phyloP scores from a whole-genome alignment of 2,113 vertebrate genomes.

The Rostratula benghalensis region DNA sequence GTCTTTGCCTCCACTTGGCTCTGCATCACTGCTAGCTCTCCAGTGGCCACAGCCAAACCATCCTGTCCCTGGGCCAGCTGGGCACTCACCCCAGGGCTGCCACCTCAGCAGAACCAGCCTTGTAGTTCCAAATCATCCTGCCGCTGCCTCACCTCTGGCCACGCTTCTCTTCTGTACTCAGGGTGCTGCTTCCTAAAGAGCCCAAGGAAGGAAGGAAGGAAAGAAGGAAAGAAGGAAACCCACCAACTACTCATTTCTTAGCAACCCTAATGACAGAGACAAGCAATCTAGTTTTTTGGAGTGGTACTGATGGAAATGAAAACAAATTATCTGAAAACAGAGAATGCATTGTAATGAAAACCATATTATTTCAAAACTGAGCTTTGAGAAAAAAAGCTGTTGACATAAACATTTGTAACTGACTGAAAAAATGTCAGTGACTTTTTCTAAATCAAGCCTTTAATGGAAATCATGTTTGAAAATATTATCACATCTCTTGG shows the following conservation, averaged over 20 bases:
- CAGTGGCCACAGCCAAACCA: too few relatives aligned
- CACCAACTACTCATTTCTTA: neutral
- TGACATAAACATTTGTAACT: neutral
- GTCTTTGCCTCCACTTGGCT: neutral
- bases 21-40: neutral
- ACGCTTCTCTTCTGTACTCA: neutral
- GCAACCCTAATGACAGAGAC: neutral
- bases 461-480: neutral
- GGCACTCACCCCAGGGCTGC: accelerated
- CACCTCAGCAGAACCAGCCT: too few relatives aligned
- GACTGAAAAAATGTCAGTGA: neutral
- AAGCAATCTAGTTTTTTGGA: neutral
- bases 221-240: neutral
- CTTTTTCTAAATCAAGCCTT: neutral
- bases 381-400: neutral
- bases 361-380: neutral
- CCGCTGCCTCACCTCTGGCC: neutral
- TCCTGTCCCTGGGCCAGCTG: neutral
- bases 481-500: neutral
- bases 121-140: neutral
- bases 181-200: neutral
- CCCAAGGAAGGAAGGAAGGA: neutral
- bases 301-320: neutral
- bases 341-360: conserved; percentile 7
- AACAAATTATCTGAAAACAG: neutral